Conservation (phyloP, 2,113 vertebrate species). For the Mesembrinibis cayennensis region DNA sequence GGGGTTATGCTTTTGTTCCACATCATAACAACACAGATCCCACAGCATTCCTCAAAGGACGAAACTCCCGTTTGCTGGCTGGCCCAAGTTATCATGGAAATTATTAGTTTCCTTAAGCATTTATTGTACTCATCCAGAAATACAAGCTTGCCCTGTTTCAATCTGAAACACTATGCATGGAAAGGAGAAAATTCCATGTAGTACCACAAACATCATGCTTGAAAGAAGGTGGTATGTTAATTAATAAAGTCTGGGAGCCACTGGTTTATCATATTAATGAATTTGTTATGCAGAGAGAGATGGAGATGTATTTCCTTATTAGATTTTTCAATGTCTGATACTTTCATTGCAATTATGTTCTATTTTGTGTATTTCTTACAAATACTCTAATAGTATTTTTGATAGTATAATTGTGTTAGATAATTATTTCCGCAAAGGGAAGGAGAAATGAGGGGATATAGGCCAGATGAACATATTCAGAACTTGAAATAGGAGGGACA, state of each 20-base stretch:
- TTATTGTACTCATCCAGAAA: conserved; percentile 41
- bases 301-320: conserved; percentile 18
- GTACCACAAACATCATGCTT: conserved; percentile 15
- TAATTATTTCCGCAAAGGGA: neutral
- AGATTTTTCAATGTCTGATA: conserved; percentile 29
- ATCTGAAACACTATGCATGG: neutral
- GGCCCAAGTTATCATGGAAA: conserved; percentile 35
- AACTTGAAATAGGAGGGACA: neutral
- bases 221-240: conserved; percentile 51
- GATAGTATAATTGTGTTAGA: neutral
- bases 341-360: neutral
- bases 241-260: conserved; percentile 47
- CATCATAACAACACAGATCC: conserved; percentile 15
- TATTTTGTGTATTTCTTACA: neutral
- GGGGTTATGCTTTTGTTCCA: conserved; percentile 12
- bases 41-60: conserved; percentile 3
- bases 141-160: conserved; percentile 32
- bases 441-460: neutral
- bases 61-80: neutral
- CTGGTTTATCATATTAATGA: conserved; percentile 39
- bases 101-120: conserved; percentile 37
- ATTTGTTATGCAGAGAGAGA: conserved; percentile 26
- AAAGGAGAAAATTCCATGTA: neutral
- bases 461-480: neutral
- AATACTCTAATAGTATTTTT: neutral